These are phyloP conservation scores for Meloe dianella DNA, from an alignment of 2,888 invertebrate genomes.

Conservation along the genomic window DNA sequence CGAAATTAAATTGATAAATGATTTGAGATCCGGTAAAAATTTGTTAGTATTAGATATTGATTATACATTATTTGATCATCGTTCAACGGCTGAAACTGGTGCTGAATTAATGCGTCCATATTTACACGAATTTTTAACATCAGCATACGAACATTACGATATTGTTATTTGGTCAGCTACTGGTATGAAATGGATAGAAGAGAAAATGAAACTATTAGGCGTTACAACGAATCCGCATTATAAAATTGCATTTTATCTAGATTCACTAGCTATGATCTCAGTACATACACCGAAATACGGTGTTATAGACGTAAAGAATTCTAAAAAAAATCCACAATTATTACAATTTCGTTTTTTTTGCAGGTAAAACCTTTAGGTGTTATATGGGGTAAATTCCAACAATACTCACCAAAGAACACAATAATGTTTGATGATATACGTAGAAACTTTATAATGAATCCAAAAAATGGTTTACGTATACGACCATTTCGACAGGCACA, in stretches of 20 bases:
- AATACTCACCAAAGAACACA: slow-evolving; percentile 89
- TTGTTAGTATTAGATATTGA: slow-evolving; percentile 94
- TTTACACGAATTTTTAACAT: slow-evolving; percentile 90
- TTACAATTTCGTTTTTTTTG: slow-evolving; percentile 28
- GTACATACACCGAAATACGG: slow-evolving; percentile 91
- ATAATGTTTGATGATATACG: slow-evolving; percentile 98
- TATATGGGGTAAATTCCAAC: slow-evolving; percentile 94
- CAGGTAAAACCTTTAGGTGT: slow-evolving; percentile 94
- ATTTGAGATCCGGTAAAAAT: slow-evolving; percentile 84
- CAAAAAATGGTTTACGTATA: slow-evolving; percentile 89
- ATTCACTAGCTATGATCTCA: slow-evolving; percentile 93
- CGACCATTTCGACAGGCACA: slow-evolving; percentile 91
- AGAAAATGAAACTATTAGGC: slow-evolving; percentile 93
- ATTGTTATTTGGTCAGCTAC: slow-evolving; percentile 99
- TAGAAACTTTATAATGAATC: slow-evolving; percentile 97
- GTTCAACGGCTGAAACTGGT: slow-evolving; percentile 87
- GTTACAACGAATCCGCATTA: slow-evolving; percentile 83
- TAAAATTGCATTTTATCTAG: slow-evolving; percentile 91
- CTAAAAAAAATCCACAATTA: neutral
- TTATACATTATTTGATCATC: slow-evolving; percentile 95
- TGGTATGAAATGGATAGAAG: slow-evolving; percentile 98
- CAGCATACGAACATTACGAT: slow-evolving; percentile 89
- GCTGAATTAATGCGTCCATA: slow-evolving; percentile 91
- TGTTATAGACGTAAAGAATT: slow-evolving; percentile 78
- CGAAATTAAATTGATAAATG: slow-evolving; percentile 80